Base-by-base conservation (phyloP, 2,888 invertebrate genomes). In the Chloroclystis v-ata region DNA sequence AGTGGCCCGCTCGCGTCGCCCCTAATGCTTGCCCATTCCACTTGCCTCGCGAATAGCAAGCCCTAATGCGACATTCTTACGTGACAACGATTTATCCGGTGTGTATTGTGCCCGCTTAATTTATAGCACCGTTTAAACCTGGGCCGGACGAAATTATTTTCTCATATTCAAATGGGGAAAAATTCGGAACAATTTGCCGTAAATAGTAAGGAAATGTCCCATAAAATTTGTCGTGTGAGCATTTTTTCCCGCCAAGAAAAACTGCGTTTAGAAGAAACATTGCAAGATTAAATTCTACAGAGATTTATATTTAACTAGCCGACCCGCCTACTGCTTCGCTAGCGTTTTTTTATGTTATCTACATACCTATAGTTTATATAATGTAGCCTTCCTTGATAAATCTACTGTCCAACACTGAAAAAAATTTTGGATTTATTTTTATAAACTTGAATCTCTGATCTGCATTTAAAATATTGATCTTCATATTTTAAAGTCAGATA, bases 31-130 rank as follows among this genome's bases (percentile, higher is more conserved):
- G 35, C 35, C 20, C 35, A 11, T 16, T 3, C 35, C 35, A 35
- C 16, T 20, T 20, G 16, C 20, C 35, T 16, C 35, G 35, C 35
- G 35, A 35, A 20, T 35, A 35, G 35, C 35, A 35, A 35, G 35
- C 35, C 73, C 78, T 81, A 81, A 81, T 79, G 76, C 78, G 80
- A 78, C 82, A 85, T 85, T 86, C 84, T 85, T 83, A 83, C 81
- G 85, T 85, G 84, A 84, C 84, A 83, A 77, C 85, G 82, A 85
- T 86, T 84, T 85, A 86, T 86, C 82, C 82, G 61, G 62, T 76
- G 69, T 84, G 82, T 84, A 85, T 85, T 85, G 85, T 85, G 71
- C 72, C 56, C 64, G 67, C 61, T 76, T 81, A 82, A 84, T 84
- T 84, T 85, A 84, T 82, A 56, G 71, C 72, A 59, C 60, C 69